phyloP scores from a whole-genome alignment of 1,140 invertebrate species.

The Caenorhabditis latens region DNA sequence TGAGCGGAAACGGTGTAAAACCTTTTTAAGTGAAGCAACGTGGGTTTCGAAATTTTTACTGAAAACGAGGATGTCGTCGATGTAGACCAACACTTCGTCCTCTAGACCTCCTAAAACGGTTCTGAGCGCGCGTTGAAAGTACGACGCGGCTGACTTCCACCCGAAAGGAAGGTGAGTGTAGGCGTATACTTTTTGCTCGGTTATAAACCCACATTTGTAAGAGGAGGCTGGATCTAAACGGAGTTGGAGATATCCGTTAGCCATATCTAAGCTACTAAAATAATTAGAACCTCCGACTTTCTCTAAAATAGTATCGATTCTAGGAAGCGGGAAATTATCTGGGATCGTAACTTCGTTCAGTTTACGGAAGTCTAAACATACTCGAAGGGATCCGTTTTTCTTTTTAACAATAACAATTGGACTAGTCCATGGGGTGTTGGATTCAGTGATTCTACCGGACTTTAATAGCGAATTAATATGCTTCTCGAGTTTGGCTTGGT shows the following conservation, averaged over 20 bases:
- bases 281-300: conserved; percentile 76
- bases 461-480: background rate
- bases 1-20: conserved; percentile 77
- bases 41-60: conserved; percentile 78
- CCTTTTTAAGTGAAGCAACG: conserved; percentile 73
- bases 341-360: conserved; percentile 78
- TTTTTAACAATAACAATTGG: conserved; percentile 80
- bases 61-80: conserved; percentile 80
- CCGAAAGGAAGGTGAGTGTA: conserved; percentile 80
- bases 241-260: conserved; percentile 80
- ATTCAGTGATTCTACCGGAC: conserved; percentile 55
- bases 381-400: conserved; percentile 78
- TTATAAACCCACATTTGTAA: conserved; percentile 62
- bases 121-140: conserved; percentile 79
- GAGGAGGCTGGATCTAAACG: conserved; percentile 66
- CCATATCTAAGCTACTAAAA: conserved; percentile 79
- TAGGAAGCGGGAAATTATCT: conserved; percentile 80
- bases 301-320: conserved; percentile 79
- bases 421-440: conserved; percentile 78
- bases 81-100: conserved; percentile 76
- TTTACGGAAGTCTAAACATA: conserved; percentile 79
- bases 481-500: background rate
- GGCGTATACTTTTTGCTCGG: conserved; percentile 75
- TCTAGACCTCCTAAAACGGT: conserved; percentile 72
- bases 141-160: conserved; percentile 78